Conservation (phyloP, 2,888 invertebrate genomes). For the Parasteatoda lunata region DNA sequence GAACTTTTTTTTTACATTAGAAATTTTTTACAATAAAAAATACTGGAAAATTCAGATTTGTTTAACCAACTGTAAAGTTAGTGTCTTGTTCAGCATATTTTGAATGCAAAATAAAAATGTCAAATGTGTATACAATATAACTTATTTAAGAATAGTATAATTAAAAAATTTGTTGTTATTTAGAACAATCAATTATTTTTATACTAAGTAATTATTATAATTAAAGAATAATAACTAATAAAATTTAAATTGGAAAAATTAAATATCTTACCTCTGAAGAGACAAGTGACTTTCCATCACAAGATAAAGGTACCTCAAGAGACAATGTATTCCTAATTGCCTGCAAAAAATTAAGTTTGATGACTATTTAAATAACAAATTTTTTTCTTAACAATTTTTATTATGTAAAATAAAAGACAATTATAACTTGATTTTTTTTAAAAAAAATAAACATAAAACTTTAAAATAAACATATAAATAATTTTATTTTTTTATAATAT, state of each 20-base stretch:
- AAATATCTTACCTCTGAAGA: constrained; percentile 70
- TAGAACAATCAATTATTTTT: not conserved
- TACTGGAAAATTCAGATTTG: no score
- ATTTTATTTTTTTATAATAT: no score
- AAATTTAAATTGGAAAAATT: not conserved
- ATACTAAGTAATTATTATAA: not conserved
- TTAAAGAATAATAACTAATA: not conserved
- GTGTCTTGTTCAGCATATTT: not conserved
- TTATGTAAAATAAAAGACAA: not conserved
- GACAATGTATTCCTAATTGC: constrained; percentile 76
- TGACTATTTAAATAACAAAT: not conserved
- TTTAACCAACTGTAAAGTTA: no score
- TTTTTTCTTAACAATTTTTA: not conserved
- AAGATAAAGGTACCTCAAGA: constrained; percentile 76
- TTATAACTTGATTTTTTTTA: constrained; percentile 69
- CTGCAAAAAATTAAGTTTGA: constrained; percentile 69
- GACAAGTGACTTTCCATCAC: constrained; percentile 74
- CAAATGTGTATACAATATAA: no score
- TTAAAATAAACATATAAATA: not conserved
- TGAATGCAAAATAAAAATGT: not conserved
- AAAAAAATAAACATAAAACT: constrained; percentile 26
- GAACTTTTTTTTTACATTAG: no score
- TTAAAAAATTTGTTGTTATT: not conserved
- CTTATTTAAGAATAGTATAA: no score
- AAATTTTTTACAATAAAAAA: no score